phyloP scores from a whole-genome alignment of 2,113 vertebrate genomes.

The Pao palembangensis region DNA sequence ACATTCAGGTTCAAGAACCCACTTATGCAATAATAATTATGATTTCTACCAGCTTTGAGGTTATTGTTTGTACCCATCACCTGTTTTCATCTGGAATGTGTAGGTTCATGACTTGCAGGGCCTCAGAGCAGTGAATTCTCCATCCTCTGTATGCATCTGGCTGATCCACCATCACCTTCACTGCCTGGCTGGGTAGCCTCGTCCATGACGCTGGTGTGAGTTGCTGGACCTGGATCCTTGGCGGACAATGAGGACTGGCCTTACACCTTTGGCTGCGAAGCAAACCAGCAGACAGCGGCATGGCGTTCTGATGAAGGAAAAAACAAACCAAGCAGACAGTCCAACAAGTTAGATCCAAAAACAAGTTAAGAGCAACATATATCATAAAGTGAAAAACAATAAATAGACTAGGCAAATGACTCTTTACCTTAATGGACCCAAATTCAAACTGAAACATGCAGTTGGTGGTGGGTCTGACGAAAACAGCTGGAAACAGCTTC shows the following conservation, averaged over 20 bases:
- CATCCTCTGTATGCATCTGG: slow-evolving; percentile 86
- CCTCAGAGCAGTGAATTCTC: slow-evolving; percentile 83
- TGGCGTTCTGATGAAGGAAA: slow-evolving; percentile 78
- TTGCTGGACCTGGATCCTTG: slow-evolving; percentile 86
- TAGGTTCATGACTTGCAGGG: slow-evolving; percentile 86
- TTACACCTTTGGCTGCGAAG: slow-evolving; percentile 89
- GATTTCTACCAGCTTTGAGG: too few species aligned
- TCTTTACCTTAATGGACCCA: slow-evolving; percentile 85
- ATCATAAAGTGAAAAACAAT: too few species aligned
- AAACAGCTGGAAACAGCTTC: slow-evolving; percentile 93
- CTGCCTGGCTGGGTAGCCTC: slow-evolving; percentile 80
- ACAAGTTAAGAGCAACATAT: too few species aligned
- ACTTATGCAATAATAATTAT: too few species aligned
- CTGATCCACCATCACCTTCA: slow-evolving; percentile 79
- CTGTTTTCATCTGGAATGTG: slow-evolving; percentile 95
- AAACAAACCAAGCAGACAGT: not conserved
- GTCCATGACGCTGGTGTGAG: slow-evolving; percentile 84
- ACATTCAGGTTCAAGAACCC: too few species aligned
- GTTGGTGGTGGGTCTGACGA: slow-evolving; percentile 88
- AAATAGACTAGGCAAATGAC: not conserved
- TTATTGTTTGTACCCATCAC: slow-evolving; percentile 33
- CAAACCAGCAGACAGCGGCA: slow-evolving; percentile 90
- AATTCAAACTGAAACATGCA: slow-evolving; percentile 94
- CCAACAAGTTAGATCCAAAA: not conserved
- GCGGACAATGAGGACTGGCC: slow-evolving; percentile 83